Evolutionary conservation across 2,113 vertebrate genomes (phyloP).

Genomic region (Xiphophorus maculatus): DNA sequence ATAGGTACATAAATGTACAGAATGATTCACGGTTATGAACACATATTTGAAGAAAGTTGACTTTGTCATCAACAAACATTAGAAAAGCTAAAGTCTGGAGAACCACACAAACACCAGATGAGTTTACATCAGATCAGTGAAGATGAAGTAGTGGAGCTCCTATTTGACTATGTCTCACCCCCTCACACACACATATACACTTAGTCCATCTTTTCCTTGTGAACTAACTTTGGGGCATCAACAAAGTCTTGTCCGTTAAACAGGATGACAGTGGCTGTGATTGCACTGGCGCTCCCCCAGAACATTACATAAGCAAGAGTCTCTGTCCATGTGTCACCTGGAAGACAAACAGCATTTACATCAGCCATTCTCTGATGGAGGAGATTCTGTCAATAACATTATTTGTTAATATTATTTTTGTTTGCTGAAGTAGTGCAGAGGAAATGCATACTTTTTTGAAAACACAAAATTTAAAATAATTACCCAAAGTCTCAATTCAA

Average conservation of each 20-base stretch:
- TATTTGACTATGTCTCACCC: constrained; percentile 76
- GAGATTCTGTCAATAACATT: background rate
- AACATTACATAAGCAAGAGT: constrained; percentile 94
- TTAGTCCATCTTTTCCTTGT: constrained; percentile 99
- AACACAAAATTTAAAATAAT: too few species aligned
- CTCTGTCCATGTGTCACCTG: constrained; percentile 97
- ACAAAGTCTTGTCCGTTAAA: constrained; percentile 97
- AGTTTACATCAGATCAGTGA: constrained; percentile 16
- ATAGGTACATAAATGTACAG: background rate
- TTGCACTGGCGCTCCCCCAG: constrained; percentile 91
- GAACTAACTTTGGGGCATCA: constrained; percentile 93
- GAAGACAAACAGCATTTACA: constrained; percentile 8
- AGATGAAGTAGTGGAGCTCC: constrained; percentile 65
- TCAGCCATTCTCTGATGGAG: background rate
- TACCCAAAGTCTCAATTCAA: too few species aligned
- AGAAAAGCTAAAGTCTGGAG: constrained; percentile 5
- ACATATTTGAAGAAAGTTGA: constrained; percentile 5
- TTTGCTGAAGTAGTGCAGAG: background rate
- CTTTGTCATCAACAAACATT: background rate
- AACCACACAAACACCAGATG: constrained; percentile 31
- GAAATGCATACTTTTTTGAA: background rate
- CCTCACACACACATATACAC: constrained; percentile 68
- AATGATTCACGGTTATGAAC: background rate
- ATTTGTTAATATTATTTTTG: background rate
- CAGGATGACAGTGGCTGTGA: constrained; percentile 92